Evolutionary conservation across 1,140 invertebrate species (phyloP).

Genomic region (Formica exsecta): DNA sequence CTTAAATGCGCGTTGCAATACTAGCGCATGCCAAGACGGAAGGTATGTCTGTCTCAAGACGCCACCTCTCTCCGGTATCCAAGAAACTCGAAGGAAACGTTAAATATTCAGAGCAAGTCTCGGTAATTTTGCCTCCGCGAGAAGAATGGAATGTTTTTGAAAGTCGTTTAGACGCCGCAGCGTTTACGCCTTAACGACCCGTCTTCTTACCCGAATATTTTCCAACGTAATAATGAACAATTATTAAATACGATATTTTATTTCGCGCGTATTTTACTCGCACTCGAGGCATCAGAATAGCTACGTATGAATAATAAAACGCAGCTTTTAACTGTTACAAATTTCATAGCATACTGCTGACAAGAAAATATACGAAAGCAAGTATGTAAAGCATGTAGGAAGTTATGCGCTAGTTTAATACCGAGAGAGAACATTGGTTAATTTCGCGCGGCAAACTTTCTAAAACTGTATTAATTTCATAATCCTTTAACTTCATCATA

Average conservation of each 20-base stretch:
- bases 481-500: not conserved
- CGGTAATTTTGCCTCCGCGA: constrained; percentile 49
- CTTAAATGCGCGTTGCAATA: constrained; percentile 44
- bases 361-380: not conserved
- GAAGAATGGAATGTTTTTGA: constrained; percentile 63
- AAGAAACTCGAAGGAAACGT: constrained; percentile 64
- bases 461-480: not conserved
- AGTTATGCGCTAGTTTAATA: not conserved
- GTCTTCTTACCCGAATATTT: constrained; percentile 54
- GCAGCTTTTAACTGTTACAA: not conserved
- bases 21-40: constrained; percentile 43
- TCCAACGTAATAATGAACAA: constrained; percentile 52
- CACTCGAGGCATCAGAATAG: not conserved
- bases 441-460: constrained; percentile 7
- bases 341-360: not conserved
- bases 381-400: not conserved
- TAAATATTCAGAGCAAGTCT: constrained; percentile 70
- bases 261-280: constrained; percentile 8
- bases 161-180: constrained; percentile 62
- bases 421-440: not conserved
- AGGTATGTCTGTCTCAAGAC: constrained; percentile 59
- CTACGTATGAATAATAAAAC: constrained; percentile 23
- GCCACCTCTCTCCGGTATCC: constrained; percentile 44
- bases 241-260: constrained; percentile 43
- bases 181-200: constrained; percentile 64